Percentiles rank a stretch among this genome's conserved stretches.
Conservation (phyloP, 2,113 vertebrate genomes). For the Orcinus orca region DNA sequence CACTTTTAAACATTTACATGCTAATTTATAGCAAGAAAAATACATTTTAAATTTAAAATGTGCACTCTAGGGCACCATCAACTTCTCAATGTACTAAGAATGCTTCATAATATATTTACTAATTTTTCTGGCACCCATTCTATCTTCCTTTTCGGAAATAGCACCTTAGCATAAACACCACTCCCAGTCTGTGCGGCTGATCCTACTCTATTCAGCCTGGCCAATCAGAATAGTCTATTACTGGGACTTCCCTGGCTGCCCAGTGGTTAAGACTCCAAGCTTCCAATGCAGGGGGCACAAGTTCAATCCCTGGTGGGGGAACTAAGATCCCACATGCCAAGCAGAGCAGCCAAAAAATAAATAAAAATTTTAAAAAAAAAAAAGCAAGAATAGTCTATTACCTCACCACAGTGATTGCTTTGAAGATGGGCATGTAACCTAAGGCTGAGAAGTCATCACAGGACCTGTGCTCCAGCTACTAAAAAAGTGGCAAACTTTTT, state of each 20-base stretch:
- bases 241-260: too few species aligned
- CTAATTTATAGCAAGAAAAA: slow-evolving; percentile 25
- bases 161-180: neutral
- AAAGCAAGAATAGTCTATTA: neutral
- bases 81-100: neutral
- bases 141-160: neutral
- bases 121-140: neutral
- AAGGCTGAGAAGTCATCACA: neutral
- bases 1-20: slow-evolving; percentile 39
- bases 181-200: neutral
- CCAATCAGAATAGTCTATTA: neutral
- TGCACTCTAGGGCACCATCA: neutral
- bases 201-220: neutral
- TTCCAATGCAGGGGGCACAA: too few species aligned
- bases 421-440: neutral
- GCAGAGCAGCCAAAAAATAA: too few species aligned
- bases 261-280: too few species aligned
- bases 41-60: neutral
- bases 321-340: too few species aligned
- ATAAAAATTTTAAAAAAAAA: too few species aligned
- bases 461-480: neutral
- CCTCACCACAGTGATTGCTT: neutral
- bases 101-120: neutral
- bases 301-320: too few species aligned
- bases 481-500: neutral